phyloP scores from a whole-genome alignment of 2,888 invertebrate species.

The Caenorhabditis sinica region DNA sequence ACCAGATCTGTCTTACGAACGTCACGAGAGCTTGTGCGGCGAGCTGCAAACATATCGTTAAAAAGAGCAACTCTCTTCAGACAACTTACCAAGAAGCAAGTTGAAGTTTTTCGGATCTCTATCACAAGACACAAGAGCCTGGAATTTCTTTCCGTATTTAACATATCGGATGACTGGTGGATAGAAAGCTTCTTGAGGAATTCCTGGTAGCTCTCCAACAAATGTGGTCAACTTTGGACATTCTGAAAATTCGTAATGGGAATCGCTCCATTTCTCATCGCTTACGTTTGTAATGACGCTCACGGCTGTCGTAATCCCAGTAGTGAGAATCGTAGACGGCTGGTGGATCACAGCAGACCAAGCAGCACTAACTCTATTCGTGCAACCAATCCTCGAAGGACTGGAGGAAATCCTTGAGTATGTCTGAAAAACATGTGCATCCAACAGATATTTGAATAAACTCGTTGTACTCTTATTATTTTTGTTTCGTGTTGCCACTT shows the following conservation, averaged over 20 bases:
- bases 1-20: conserved; percentile 29
- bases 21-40: conserved; percentile 32
- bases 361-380: background rate
- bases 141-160: conserved; percentile 9
- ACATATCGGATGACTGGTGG: conserved; percentile 60
- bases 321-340: conserved; percentile 20
- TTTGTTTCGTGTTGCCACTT: no score
- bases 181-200: conserved; percentile 52
- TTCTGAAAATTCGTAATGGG: conserved; percentile 16
- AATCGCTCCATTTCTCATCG: background rate
- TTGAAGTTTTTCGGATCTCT: conserved; percentile 36
- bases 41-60: conserved; percentile 4
- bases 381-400: background rate
- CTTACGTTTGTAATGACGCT: conserved; percentile 32
- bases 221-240: conserved; percentile 43
- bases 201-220: conserved; percentile 21
- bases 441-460: no score
- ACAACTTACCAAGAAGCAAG: conserved; percentile 35
- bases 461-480: no score
- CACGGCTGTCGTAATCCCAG: conserved; percentile 42
- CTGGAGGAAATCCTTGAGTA: no score
- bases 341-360: conserved; percentile 43
- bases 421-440: no score
- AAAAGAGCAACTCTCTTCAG: background rate
- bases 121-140: conserved; percentile 49